Base-by-base conservation (phyloP, 1,140 invertebrate genomes). In the Sinella curviseta region DNA sequence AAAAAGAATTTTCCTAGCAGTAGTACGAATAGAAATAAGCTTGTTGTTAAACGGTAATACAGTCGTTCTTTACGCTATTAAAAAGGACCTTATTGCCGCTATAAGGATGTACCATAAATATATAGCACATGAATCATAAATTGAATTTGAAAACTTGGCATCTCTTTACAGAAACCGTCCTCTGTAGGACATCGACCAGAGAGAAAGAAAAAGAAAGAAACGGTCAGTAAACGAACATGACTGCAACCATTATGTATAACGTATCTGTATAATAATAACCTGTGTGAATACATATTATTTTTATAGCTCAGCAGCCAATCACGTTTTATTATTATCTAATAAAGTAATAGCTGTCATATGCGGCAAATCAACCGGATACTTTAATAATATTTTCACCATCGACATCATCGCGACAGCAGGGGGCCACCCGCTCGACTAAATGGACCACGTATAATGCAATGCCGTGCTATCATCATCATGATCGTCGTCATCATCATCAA, bases 71-170 rank as follows among this genome's bases (percentile, higher is more conserved):
- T n/a, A n/a, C n/a, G n/a, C n/a, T n/a, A n/a, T n/a, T n/a, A n/a
- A n/a, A n/a, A n/a, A n/a, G n/a, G n/a, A n/a, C n/a, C n/a, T n/a
- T n/a, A n/a, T n/a, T n/a, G n/a, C n/a, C n/a, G n/a, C n/a, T n/a
- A n/a, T n/a, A n/a, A n/a, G n/a, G n/a, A n/a, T n/a, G n/a, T n/a
- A n/a, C n/a, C n/a, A n/a, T n/a, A n/a, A n/a, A n/a, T n/a, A n/a
- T n/a, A n/a, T n/a, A n/a, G 55, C 55, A 60, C n/a, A 60, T 60
- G 55, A 60, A 60, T 60, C 55, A 60, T n/a, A 60, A 60, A 60
- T 60, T 60, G 55, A 60, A 60, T 60, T 60, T 60, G 14, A 60
- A 60, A 60, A 17, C 4, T 48, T 48, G 4, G 4, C 4, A 48
- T 8, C 39, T 48, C 4, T 48, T 4, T 48, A 48, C 17, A 8